Percentiles rank a stretch among this genome's conserved stretches.
Evolutionary conservation across 2,113 vertebrate species (phyloP).

Genomic region (Petroica traversi): DNA sequence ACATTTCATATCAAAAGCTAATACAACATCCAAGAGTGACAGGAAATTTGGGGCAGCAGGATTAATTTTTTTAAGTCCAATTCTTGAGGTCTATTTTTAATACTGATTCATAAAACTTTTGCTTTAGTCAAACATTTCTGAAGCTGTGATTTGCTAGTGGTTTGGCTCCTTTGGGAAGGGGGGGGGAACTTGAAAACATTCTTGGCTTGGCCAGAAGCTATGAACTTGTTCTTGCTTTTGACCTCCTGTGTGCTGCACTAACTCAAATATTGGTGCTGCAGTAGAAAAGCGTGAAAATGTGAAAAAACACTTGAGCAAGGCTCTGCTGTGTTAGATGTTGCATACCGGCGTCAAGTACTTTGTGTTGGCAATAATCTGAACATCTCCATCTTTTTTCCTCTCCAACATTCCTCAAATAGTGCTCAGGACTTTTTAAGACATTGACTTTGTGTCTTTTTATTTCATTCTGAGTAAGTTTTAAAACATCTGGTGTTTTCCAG

Average conservation of each 20-base stretch:
- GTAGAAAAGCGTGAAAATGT: not conserved
- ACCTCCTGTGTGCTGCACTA: not conserved
- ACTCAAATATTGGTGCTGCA: not conserved
- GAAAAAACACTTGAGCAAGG: not conserved
- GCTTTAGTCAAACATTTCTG: not conserved
- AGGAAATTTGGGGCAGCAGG: constrained; percentile 46
- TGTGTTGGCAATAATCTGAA: not conserved
- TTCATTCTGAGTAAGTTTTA: not conserved
- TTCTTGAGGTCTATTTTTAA: constrained; percentile 22
- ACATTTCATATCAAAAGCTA: constrained; percentile 60
- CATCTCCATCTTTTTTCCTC: not conserved
- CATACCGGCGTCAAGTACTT: fast-evolving
- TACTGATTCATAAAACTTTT: constrained; percentile 15
- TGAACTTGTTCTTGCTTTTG: constrained; percentile 10
- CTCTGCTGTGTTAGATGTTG: not conserved
- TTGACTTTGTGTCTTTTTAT: not conserved
- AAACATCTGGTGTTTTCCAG: not conserved
- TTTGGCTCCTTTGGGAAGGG: not conserved
- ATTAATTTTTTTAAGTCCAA: not conserved
- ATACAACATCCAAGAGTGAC: constrained; percentile 57
- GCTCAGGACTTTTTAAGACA: not conserved
- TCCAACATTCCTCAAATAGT: not conserved
- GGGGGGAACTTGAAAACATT: not conserved
- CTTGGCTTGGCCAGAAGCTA: not conserved
- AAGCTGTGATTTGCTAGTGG: constrained; percentile 19